A percentile compares a stretch with the other conserved stretches of the same genome.
These are phyloP conservation scores for Tichodroma muraria DNA, from an alignment of 2,113 vertebrate species.

Conservation along the genomic window DNA sequence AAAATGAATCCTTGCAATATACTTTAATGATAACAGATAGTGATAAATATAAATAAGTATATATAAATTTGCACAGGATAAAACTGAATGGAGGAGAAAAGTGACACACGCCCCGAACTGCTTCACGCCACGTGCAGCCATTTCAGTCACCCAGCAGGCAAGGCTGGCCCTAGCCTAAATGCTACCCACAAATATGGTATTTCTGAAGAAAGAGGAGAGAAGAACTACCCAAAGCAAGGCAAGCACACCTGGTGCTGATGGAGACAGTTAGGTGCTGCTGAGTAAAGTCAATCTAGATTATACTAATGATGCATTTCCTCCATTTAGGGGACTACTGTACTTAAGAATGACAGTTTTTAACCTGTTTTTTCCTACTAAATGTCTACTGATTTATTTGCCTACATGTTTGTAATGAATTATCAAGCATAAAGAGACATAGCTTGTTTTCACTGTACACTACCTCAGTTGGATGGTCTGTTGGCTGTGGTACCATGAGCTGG, in stretches of 20 bases:
- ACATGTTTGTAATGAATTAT: background rate
- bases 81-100: background rate
- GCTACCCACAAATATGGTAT: background rate
- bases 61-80: background rate
- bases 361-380: background rate
- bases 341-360: background rate
- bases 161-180: background rate
- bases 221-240: background rate
- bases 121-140: accelerated
- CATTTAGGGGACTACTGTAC: background rate
- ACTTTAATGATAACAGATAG: background rate
- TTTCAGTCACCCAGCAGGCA: background rate
- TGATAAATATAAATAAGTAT: background rate
- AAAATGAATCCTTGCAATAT: background rate
- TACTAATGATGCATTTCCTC: background rate
- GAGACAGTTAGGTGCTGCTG: background rate
- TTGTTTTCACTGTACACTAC: constrained; percentile 61
- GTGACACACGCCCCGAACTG: background rate
- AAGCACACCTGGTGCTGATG: background rate
- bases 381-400: background rate
- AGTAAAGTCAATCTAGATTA: background rate
- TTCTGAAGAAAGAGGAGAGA: background rate
- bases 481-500: constrained; percentile 83
- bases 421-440: background rate
- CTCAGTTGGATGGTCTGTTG: constrained; percentile 89